Conservation (phyloP, 2,888 invertebrate species). For the Lymantria dispar region DNA sequence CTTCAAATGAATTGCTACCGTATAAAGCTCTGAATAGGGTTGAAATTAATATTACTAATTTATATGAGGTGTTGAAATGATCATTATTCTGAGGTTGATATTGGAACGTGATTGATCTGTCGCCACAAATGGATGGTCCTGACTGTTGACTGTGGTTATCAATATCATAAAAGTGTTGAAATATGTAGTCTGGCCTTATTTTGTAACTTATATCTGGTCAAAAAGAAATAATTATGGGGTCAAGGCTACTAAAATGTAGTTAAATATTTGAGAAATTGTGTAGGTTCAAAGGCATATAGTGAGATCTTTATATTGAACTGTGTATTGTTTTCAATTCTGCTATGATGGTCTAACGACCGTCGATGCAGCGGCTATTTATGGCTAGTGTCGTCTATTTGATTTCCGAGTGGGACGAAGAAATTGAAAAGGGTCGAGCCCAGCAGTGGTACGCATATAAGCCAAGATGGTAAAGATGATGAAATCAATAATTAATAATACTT, state of each 20-base stretch:
- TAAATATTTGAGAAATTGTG: not conserved
- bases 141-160: slow-evolving; percentile 19
- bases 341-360: no score
- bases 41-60: slow-evolving; percentile 9
- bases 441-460: no score
- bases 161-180: slow-evolving; percentile 24
- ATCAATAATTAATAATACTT: no score
- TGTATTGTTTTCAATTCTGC: no score
- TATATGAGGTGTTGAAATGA: slow-evolving; percentile 35
- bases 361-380: no score
- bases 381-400: no score
- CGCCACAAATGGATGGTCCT: slow-evolving; percentile 35
- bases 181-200: slow-evolving; percentile 11
- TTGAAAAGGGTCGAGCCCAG: no score
- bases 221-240: not conserved
- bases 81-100: slow-evolving; percentile 39
- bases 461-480: no score
- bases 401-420: no score
- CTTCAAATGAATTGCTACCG: slow-evolving; percentile 2
- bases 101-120: slow-evolving; percentile 43
- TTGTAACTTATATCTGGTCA: slow-evolving; percentile 1
- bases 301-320: no score
- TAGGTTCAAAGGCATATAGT: no score
- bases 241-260: not conserved
- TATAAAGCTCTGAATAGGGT: not conserved